Conservation (phyloP, 35 echinoderm and acorn worm species). For the Apostichopus parvimensis region DNA sequence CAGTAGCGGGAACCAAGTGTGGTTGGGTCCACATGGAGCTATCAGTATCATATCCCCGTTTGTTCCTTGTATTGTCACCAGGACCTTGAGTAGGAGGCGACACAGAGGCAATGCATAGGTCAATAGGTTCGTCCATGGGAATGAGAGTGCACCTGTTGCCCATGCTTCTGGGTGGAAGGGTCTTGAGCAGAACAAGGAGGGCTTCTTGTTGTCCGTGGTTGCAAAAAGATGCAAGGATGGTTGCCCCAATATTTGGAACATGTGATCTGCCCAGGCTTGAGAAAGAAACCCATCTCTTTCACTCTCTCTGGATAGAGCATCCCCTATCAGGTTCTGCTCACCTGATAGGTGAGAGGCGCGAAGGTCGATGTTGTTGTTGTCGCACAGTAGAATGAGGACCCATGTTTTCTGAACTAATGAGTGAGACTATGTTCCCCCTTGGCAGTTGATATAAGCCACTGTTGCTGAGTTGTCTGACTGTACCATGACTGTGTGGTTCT, state of each 20-base stretch:
- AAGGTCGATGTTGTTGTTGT: not conserved
- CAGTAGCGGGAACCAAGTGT: conserved; percentile 1
- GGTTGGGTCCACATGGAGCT: not conserved
- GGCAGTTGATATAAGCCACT: not conserved
- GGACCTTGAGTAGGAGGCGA: not conserved
- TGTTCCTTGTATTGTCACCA: not conserved
- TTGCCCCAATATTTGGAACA: not conserved
- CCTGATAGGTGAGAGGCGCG: conserved; percentile 42
- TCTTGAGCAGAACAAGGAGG: no score
- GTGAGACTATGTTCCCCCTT: conserved; percentile 9
- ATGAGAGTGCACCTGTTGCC: no score
- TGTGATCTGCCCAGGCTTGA: not conserved
- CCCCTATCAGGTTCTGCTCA: conserved; percentile 42
- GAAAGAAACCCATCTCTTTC: not conserved
- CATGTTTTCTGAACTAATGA: not conserved
- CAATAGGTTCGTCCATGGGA: no score
- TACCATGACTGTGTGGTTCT: not conserved
- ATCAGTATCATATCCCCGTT: not conserved
- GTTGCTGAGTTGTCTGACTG: conserved; percentile 1
- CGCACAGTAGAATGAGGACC: not conserved
- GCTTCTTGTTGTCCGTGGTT: no score
- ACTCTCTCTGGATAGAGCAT: conserved; percentile 27
- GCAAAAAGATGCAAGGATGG: no score
- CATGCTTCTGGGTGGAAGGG: no score
- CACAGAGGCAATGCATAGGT: not conserved